A percentile compares a stretch with the other conserved stretches of the same genome.
Conservation (phyloP, 1,140 invertebrate genomes). For the Phymastichus coffea region DNA sequence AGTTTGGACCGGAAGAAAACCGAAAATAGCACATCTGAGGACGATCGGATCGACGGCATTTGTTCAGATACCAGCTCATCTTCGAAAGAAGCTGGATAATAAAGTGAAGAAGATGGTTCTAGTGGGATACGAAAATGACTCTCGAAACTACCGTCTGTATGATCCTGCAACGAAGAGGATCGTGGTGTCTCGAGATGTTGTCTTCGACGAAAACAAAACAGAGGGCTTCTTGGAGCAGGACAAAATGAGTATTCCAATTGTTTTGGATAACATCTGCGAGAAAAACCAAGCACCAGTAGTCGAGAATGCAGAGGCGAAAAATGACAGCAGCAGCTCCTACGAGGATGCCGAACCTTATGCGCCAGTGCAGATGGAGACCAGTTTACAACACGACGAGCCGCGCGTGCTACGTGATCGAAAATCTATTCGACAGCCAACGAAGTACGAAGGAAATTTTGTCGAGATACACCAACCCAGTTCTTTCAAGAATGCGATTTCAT, state of each 20-base stretch:
- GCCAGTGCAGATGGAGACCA: too few relatives aligned
- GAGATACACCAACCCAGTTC: not conserved
- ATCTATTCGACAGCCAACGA: not conserved
- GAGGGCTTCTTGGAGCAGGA: too few relatives aligned
- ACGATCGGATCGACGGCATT: not conserved
- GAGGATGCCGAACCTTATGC: too few relatives aligned
- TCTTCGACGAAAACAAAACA: slow-evolving; percentile 37
- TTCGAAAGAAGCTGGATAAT: slow-evolving; percentile 26
- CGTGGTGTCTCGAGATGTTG: slow-evolving; percentile 36
- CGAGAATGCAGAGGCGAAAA: too few relatives aligned
- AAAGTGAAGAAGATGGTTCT: slow-evolving; percentile 30
- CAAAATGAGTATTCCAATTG: too few relatives aligned
- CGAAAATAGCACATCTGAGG: not conserved
- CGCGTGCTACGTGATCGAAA: not conserved
- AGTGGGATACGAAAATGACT: slow-evolving; percentile 33
- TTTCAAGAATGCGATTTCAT: not conserved
- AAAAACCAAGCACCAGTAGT: too few relatives aligned
- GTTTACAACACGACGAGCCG: too few relatives aligned
- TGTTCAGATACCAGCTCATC: not conserved
- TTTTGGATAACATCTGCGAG: too few relatives aligned
- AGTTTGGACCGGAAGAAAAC: not conserved
- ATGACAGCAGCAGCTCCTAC: too few relatives aligned
- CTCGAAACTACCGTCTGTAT: slow-evolving; percentile 37
- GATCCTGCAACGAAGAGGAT: slow-evolving; percentile 35
- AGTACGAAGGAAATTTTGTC: not conserved